Base-by-base conservation (phyloP, 2,888 invertebrate species). In the Linyphia triangularis region DNA sequence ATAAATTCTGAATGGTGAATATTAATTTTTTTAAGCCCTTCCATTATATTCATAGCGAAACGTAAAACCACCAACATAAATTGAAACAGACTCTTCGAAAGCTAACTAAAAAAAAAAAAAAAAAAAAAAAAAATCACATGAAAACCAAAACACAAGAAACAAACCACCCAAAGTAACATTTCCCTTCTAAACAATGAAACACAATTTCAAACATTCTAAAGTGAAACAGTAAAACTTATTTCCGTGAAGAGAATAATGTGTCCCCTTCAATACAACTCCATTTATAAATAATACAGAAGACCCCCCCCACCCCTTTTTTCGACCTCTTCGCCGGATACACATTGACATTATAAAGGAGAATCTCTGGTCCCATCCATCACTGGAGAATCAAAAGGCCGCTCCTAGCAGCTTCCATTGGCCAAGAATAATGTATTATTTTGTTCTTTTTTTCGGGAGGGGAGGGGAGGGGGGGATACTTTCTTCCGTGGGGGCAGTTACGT, bases 251-350 rank as follows among this genome's bases (percentile, higher is more conserved):
- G 51, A 51, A n/a, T 51, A 51, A 51, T 51, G 51, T 51, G 51
- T 51, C 51, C 51, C 19, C 43, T 51, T 28, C 43, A 43, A 70
- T 70, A 19, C 67, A 37, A 30, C 37, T 67, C 37, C 70, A 57
- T 63, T 72, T 40, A 82, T 82, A 82, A 82, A 82, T 82, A 82
- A 82, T 72, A 82, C 82, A 82, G 82, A 82, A 82, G 82, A 72
- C 82, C 24, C 72, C 40, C 43, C 40, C 63, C 61, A 61, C 51
- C 51, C 51, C 5, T n/a, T n/a, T n/a, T n/a, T n/a, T n/a, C n/a
- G n/a, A n/a, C n/a, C n/a, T 16, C 51, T 13, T 37, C 72, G 40
- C 63, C 72, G 63, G 72, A 59, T 77, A 63, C 81, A 33, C 69
- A 22, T n/a, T 19, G 37, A n/a, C 69, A 70, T 70, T 59, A 59